Base-by-base conservation (phyloP, 1,140 invertebrate genomes). In the Bombus confusus region DNA sequence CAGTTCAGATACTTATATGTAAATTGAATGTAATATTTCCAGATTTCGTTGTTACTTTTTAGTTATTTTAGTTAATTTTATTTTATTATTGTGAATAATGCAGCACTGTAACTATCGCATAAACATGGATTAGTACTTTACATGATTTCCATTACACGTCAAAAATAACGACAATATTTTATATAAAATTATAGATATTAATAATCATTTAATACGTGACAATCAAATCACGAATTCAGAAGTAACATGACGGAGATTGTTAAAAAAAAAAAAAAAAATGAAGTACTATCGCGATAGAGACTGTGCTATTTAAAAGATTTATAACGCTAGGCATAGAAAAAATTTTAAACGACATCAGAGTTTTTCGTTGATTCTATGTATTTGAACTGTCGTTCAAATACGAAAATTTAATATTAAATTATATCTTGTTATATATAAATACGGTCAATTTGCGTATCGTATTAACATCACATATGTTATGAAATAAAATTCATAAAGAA, bases 31-130 rank as follows among this genome's bases (percentile, higher is more conserved):
- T 83, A 78, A 69, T 69, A 78, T 69, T 78, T 73, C 8, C 73
- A 66, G 9, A 57, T 69, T 86, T 52, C 69, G 13, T 84, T 62
- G n/a, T 87, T 87, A 78, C 18, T 76, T 82, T 68, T 62, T 41
- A 85, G 47, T 89, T 89, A 85, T 41, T 82, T 59, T 86, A 86
- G 86, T 77, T 77, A 75, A 87, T 80, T 69, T 80, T 73, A 69
- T 66, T 74, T 18, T 34, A 57, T 86, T 86, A n/a, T 37, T 87
- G 52, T 64, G 43, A 66, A n/a, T 39, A 84, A 52, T 39, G 41
- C 62, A 73, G 37, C 43, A 57, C 28, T 41, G 64, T 43, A 72
- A 13, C 39, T 79, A 37, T 79, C 66, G 31, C 76, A 72, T 43
- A 39, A 80, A 37, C 47, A 34, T 79, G 37, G 4, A 79, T 72